A percentile compares a stretch with the other conserved stretches of the same genome.
phyloP scores from a whole-genome alignment of 2,797 vertebrate species.

The Sciurus vulgaris region DNA sequence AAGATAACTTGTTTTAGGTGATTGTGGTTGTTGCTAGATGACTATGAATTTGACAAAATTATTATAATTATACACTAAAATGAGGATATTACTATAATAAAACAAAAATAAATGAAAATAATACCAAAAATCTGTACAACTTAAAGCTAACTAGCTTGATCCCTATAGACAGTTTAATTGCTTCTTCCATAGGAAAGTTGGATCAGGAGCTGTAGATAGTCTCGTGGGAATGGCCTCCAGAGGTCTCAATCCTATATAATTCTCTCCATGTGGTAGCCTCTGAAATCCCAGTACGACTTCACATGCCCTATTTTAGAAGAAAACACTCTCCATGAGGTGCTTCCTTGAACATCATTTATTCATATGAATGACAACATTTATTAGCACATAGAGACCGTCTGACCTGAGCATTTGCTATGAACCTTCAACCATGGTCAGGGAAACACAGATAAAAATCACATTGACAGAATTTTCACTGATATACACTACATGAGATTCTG shows the following conservation, averaged over 20 bases:
- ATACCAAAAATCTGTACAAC: background rate
- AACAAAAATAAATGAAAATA: background rate
- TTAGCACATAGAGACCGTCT: background rate
- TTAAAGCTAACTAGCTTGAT: background rate
- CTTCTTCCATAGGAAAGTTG: background rate
- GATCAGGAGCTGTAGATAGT: background rate
- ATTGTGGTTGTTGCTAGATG: background rate
- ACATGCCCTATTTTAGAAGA: background rate
- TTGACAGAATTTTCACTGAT: background rate
- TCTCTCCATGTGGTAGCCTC: background rate
- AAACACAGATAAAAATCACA: background rate
- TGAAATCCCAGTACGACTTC: background rate
- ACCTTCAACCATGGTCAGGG: background rate
- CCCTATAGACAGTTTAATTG: background rate
- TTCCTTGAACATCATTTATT: background rate
- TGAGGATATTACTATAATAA: background rate
- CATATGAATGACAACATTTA: background rate
- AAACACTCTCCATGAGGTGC: fast-evolving
- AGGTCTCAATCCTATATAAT: background rate
- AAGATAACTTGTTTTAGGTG: background rate
- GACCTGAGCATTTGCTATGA: background rate
- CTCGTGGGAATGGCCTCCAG: background rate
- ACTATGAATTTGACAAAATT: background rate
- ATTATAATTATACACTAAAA: background rate
- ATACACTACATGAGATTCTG: background rate